Base-by-base conservation (phyloP, 35 echinoderm and acorn worm species). In the Apostichopus parvimensis region DNA sequence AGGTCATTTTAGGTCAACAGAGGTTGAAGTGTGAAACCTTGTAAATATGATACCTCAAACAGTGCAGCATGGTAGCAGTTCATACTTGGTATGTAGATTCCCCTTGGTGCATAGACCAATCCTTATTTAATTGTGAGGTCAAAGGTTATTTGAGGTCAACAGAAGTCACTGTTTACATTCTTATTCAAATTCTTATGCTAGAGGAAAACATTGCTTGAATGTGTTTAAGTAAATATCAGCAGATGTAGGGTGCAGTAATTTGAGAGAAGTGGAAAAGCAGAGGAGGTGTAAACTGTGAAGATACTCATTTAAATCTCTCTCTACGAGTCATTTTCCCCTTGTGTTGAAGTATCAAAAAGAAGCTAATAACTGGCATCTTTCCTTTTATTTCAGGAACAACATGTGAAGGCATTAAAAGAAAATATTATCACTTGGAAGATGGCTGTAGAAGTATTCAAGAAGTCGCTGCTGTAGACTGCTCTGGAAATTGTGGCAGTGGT, bases 401-500 rank as follows among this genome's bases (percentile, higher is more conserved):
- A 55, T 98, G 97, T 91, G 87, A 77, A 14, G 91, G 91, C 10
- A 25, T 83, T 52, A 85, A 91, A 64, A 12, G 88, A 23, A 75
- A 64, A 1, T 77, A 90, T 24, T 80, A 53, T 54, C 73, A 87
- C 54, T 93, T 93, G 57, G 90, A 92, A 34, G 88, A 94, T 1
- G 91, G 79, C 17, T 98, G 97, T 77, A 92, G 79, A 53, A 94
- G 92, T 90, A 78, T 85, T 18, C 91, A 88, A 80, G 24, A 73
- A 54, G 79, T 98, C 56, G 82, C 64, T 8, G 87, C 91, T 25
- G 78, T 82, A 22, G 55, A 64, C 22, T 98, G 97, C 73, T 28
- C 53, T 73, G 97, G 97, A 14, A 86, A 93, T 45, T 98, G 97
- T 56, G 97, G 97, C 80, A 79, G 17, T 21, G 87, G 90, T 0